These are phyloP conservation scores for Limnephilus auricula DNA, from an alignment of 2,888 invertebrate species.

Conservation along the genomic window DNA sequence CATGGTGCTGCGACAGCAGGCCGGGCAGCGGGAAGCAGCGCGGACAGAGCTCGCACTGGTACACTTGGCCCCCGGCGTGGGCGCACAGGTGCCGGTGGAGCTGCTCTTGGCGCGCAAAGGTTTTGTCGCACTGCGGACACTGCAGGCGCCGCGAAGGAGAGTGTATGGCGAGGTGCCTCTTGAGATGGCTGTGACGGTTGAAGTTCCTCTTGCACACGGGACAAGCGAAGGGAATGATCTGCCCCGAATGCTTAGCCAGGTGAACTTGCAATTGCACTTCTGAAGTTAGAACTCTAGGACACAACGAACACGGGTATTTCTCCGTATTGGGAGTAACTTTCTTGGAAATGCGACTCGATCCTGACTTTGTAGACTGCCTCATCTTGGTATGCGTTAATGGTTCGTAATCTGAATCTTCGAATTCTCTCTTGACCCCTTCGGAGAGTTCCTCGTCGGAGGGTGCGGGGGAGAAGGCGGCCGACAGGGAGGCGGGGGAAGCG, in stretches of 20 bases:
- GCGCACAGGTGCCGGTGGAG: slow-evolving; percentile 70
- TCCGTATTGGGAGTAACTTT: not conserved
- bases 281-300: slow-evolving; percentile 23
- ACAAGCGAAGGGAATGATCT: slow-evolving; percentile 56
- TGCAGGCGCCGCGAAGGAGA: slow-evolving; percentile 70
- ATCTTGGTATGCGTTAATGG: slow-evolving; percentile 3
- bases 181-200: slow-evolving; percentile 70
- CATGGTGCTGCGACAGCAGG: not conserved
- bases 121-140: slow-evolving; percentile 71
- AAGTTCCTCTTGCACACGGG: slow-evolving; percentile 60
- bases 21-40: slow-evolving; percentile 5
- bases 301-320: slow-evolving; percentile 37
- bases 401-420: slow-evolving; percentile 37
- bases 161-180: slow-evolving; percentile 71
- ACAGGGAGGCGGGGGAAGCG: not conserved
- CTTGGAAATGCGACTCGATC: slow-evolving; percentile 20
- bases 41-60: slow-evolving; percentile 22
- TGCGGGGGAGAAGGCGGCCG: not conserved
- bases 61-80: slow-evolving; percentile 67
- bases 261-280: slow-evolving; percentile 37
- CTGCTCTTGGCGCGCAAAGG: slow-evolving; percentile 70
- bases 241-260: slow-evolving; percentile 41
- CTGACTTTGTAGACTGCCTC: not conserved
- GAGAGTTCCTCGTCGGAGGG: not conserved
- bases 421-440: slow-evolving; percentile 31